Percentiles rank a stretch among this genome's conserved stretches.
These are phyloP conservation scores for Leptobrachium leishanense DNA, from an alignment of 2,113 vertebrate genomes.

Conservation along the genomic window DNA sequence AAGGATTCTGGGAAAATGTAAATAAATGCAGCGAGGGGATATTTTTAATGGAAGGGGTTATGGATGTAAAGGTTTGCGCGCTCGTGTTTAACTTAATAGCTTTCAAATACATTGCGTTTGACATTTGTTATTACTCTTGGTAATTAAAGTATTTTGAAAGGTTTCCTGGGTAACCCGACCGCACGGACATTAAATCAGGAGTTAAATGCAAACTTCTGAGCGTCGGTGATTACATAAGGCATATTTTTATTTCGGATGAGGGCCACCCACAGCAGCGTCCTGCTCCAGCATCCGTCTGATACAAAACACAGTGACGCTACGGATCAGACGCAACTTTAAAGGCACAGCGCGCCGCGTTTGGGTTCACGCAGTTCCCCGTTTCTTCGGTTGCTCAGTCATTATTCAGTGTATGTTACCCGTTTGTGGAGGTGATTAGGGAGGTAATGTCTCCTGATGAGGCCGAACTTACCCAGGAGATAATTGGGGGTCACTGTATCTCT, in stretches of 20 bases:
- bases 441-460: too few relatives aligned
- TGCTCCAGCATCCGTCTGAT: slow-evolving; percentile 60
- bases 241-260: slow-evolving; percentile 56
- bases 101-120: slow-evolving; percentile 19
- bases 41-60: slow-evolving; percentile 20
- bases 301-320: slow-evolving; percentile 53
- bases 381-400: too few relatives aligned
- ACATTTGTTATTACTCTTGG: slow-evolving; percentile 42
- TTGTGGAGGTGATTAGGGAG: too few relatives aligned
- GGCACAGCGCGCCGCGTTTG: not conserved
- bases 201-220: slow-evolving; percentile 37
- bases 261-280: slow-evolving; percentile 58
- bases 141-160: slow-evolving; percentile 51
- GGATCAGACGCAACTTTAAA: slow-evolving; percentile 14
- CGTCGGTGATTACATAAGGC: slow-evolving; percentile 41
- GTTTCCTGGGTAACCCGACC: slow-evolving; percentile 42
- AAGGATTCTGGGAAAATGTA: slow-evolving; percentile 36
- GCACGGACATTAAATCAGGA: slow-evolving; percentile 46
- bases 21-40: slow-evolving; percentile 48
- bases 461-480: too few relatives aligned
- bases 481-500: too few relatives aligned
- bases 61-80: slow-evolving; percentile 4
- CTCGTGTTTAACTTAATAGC: slow-evolving; percentile 28
- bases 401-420: too few relatives aligned
- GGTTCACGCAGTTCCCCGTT: too few relatives aligned